Conservation (phyloP, 2,888 invertebrate species). For the Dione juno region DNA sequence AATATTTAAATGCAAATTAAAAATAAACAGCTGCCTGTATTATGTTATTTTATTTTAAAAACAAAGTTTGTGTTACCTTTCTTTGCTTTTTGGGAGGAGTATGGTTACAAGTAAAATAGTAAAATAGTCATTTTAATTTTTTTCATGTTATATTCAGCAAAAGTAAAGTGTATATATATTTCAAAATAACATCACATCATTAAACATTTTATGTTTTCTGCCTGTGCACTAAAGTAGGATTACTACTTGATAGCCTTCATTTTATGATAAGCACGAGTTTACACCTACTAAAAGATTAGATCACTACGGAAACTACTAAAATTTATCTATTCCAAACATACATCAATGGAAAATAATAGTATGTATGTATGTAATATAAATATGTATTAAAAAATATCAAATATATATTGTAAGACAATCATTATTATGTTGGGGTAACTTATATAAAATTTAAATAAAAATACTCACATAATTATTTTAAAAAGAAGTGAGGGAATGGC, state of each 20-base stretch:
- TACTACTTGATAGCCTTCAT: background rate
- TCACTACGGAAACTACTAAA: background rate
- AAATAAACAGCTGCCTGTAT: no score
- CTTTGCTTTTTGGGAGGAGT: no score
- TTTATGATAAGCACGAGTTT: slow-evolving; percentile 1
- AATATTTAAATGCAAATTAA: no score
- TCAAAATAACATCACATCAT: background rate
- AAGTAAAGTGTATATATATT: background rate
- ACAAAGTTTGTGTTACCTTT: no score
- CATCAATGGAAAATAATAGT: background rate
- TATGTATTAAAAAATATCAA: no score
- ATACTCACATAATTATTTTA: no score
- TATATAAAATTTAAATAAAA: no score
- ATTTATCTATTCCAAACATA: background rate
- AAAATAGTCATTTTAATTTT: background rate
- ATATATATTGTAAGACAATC: no score
- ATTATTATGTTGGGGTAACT: no score
- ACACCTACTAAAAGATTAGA: slow-evolving; percentile 7
- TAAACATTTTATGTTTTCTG: background rate
- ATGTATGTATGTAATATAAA: background rate
- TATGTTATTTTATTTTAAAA: no score
- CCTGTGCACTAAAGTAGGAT: background rate
- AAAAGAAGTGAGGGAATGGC: no score
- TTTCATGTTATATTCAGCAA: background rate
- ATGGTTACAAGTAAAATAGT: no score